Conservation (phyloP, 2,113 vertebrate species). For the Carassius gibelio region DNA sequence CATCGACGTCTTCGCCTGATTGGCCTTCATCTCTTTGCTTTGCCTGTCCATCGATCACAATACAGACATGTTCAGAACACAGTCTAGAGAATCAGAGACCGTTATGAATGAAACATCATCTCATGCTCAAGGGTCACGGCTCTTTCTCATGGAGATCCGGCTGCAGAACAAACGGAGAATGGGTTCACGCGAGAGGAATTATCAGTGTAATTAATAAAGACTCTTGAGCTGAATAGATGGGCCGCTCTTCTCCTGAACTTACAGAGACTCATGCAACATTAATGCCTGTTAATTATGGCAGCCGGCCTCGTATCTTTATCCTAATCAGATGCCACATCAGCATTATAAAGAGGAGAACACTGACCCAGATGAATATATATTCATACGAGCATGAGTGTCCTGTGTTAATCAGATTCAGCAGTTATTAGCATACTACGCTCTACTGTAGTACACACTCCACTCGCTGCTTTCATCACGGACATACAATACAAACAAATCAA, state of each 20-base stretch:
- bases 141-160: conserved; percentile 28
- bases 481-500: not conserved
- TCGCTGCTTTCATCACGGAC: not conserved
- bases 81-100: not conserved
- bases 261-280: conserved; percentile 29
- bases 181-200: not conserved
- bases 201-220: conserved; percentile 26
- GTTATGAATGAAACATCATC: not conserved
- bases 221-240: not conserved
- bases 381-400: not conserved
- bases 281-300: not conserved
- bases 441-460: not conserved
- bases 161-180: not conserved
- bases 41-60: conserved; percentile 76
- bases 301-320: not conserved
- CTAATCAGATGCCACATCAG: not conserved
- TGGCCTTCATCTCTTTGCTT: conserved; percentile 97
- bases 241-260: not conserved
- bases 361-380: not conserved
- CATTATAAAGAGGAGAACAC: conserved; percentile 1
- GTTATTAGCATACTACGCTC: not conserved
- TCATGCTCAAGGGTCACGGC: not conserved
- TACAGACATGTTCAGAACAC: not conserved
- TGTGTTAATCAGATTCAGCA: not conserved
- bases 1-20: conserved; percentile 98